Conservation (phyloP, 1,140 invertebrate species). For the Hyposmocoma kahamanoa region DNA sequence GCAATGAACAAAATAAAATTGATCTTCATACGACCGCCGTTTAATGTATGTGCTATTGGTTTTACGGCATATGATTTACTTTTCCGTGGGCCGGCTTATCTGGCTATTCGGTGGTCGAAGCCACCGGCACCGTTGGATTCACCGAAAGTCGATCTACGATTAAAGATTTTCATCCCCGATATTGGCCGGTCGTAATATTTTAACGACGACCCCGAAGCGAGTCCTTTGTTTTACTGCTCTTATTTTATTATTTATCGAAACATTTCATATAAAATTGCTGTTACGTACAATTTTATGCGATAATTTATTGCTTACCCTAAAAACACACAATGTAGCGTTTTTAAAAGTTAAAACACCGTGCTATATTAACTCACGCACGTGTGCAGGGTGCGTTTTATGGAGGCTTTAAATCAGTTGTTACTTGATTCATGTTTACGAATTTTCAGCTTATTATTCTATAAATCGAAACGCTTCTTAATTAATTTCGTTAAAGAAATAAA, state of each 20-base stretch:
- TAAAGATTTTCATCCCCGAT: constrained; percentile 59
- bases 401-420: no score
- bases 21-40: background rate
- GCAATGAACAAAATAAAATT: constrained; percentile 1
- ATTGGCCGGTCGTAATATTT: constrained; percentile 64
- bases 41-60: constrained; percentile 22
- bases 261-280: constrained; percentile 45
- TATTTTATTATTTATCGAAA: constrained; percentile 63
- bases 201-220: constrained; percentile 45
- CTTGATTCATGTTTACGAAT: no score
- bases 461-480: no score
- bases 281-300: constrained; percentile 39
- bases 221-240: constrained; percentile 53
- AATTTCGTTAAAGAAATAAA: no score
- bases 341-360: background rate
- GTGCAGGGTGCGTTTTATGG: no score
- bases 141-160: constrained; percentile 46
- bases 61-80: constrained; percentile 36
- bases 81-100: constrained; percentile 29
- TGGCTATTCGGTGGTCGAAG: constrained; percentile 23
- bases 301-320: constrained; percentile 32
- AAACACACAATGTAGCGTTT: background rate
- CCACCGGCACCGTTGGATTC: constrained; percentile 26
- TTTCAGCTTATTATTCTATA: no score
- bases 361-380: no score